These are phyloP conservation scores for Agrotis puta DNA, from an alignment of 2,888 invertebrate genomes.

Conservation along the genomic window DNA sequence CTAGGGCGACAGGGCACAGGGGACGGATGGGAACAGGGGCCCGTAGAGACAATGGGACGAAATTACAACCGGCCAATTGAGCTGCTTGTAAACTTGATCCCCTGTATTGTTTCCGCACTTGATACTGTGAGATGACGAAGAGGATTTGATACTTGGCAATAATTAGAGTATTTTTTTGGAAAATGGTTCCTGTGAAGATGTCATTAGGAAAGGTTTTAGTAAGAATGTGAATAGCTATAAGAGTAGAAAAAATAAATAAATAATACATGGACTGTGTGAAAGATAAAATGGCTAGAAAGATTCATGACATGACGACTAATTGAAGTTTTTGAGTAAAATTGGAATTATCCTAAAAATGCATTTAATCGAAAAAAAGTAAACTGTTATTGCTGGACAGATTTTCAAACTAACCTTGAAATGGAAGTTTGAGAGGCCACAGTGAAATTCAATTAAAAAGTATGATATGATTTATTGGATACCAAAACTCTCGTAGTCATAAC, in stretches of 20 bases:
- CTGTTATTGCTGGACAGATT: too few relatives aligned
- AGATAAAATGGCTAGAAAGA: too few relatives aligned
- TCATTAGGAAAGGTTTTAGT: too few relatives aligned
- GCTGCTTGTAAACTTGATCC: constrained; percentile 88
- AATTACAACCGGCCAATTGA: constrained; percentile 91
- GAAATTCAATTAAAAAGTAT: too few relatives aligned
- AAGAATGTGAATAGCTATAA: too few relatives aligned
- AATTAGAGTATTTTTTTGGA: not conserved
- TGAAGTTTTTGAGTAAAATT: too few relatives aligned
- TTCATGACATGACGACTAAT: too few relatives aligned
- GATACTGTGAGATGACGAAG: constrained; percentile 63
- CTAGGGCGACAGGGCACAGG: constrained; percentile 64
- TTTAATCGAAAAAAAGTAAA: not conserved
- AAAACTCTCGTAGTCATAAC: not conserved
- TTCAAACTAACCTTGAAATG: not conserved
- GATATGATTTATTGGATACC: too few relatives aligned
- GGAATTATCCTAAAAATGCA: too few relatives aligned
- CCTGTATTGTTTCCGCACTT: constrained; percentile 89
- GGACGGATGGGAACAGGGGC: constrained; percentile 73
- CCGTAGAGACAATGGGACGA: constrained; percentile 87
- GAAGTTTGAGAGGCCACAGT: not conserved
- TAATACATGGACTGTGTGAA: too few relatives aligned
- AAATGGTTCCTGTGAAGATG: not conserved
- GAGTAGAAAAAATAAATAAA: too few relatives aligned
- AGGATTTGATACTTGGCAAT: constrained; percentile 76